Evolutionary conservation across 2,113 vertebrate species (phyloP).

Genomic region (Bubo scandiacus): DNA sequence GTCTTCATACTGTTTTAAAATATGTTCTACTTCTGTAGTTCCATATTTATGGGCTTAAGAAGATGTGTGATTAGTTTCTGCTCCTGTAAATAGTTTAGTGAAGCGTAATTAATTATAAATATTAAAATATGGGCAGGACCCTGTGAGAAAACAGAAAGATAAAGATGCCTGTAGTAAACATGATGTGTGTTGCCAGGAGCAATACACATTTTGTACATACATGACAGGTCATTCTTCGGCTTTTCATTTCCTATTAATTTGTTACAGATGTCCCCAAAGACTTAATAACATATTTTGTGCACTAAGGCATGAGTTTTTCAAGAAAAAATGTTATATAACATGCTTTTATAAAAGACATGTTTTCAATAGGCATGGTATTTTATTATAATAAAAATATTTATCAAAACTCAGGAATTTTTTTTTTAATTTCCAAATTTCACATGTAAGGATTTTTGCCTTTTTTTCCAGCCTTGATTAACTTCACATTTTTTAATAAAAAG

Average conservation of each 20-base stretch:
- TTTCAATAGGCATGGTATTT: conserved; percentile 26
- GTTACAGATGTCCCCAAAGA: conserved; percentile 30
- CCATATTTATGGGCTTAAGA: background rate
- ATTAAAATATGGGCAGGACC: conserved; percentile 72
- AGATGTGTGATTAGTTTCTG: conserved; percentile 15
- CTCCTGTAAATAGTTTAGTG: conserved; percentile 66
- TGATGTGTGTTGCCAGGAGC: conserved; percentile 62
- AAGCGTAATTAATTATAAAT: conserved; percentile 41
- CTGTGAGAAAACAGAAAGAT: conserved; percentile 12
- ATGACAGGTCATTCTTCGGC: conserved; percentile 24
- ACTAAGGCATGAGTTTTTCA: background rate
- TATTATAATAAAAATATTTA: conserved; percentile 57
- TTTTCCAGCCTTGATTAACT: background rate
- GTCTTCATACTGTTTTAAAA: conserved; percentile 5
- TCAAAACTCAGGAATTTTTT: conserved; percentile 48
- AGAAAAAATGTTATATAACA: background rate
- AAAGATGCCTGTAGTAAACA: conserved; percentile 43
- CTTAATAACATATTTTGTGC: background rate
- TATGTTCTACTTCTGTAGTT: conserved; percentile 8
- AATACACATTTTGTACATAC: conserved; percentile 15
- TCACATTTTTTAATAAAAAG: background rate
- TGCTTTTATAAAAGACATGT: background rate
- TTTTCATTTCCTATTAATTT: conserved; percentile 37
- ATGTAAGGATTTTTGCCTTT: background rate
- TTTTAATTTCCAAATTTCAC: background rate